Base-by-base conservation (phyloP, 2,113 vertebrate genomes). In the Suricata suricatta region DNA sequence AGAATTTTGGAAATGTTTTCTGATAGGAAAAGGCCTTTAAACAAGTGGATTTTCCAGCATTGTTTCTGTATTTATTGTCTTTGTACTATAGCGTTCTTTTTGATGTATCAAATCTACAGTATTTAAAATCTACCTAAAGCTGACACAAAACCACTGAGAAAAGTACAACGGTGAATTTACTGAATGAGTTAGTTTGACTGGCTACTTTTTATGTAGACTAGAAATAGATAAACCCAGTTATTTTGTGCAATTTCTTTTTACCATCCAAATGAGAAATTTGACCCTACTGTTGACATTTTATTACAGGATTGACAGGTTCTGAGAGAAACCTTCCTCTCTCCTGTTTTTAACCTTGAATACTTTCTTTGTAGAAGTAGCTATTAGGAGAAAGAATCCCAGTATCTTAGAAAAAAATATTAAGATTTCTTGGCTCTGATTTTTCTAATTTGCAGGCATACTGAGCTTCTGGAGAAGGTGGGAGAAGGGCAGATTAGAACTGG, bases 341-440 rank as follows among this genome's bases (percentile, higher is more conserved):
- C 21, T 3, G 12, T 47, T 93, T 79, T 66, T 63, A 74, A 47
- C 11, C n/a, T 60, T 33, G 44, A 93, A 25, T 83, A 44, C 29
- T 72, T 71, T n/a, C 33, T 69, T 38, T 87, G 12, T 71, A 87
- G 25, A 85, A n/a, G 31, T 8, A 94, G 23, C n/a, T 90, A 2
- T 69, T 33, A 77, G 41, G 21, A 77, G n/a, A 69, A 79, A 79
- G 47, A 60, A 47, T 88, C 5, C 27, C 15, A 31, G 15, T n/a
- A 17, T 83, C 82, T 93, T 95, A 88, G 85, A 21, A 82, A 57
- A 96, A 89, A 69, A 33, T 31, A 3, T 91, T 57, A 93, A 77
- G 41, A 68, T 69, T 92, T 81, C 64, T 64, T 76, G 57, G 47
- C 8, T 23, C 15, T 44, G 0, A 7, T 63, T 96, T 93, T 92